phyloP scores from a whole-genome alignment of 2,888 invertebrate species.

The Calameuta filiformis region DNA sequence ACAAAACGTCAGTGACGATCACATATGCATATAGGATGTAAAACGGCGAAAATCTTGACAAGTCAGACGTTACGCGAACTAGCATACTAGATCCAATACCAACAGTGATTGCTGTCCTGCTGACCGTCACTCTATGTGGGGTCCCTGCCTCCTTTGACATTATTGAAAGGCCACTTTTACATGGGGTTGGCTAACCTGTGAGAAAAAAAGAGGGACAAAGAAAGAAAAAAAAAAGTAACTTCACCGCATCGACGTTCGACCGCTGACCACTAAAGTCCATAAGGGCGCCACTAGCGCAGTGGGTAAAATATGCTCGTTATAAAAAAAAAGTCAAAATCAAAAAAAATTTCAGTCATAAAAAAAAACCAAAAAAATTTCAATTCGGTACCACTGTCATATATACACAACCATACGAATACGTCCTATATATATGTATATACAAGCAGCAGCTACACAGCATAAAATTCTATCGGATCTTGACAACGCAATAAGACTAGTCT shows the following conservation, averaged over 20 bases:
- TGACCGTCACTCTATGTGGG: conserved; percentile 59
- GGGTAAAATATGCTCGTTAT: neutral
- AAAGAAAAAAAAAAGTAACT: neutral
- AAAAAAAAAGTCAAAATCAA: neutral
- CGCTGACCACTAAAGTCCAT: conserved; percentile 21
- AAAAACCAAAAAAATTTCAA: neutral
- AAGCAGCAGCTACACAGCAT: neutral
- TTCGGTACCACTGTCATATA: neutral
- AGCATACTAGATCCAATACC: neutral
- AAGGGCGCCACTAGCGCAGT: neutral
- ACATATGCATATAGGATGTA: neutral
- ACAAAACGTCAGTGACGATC: neutral
- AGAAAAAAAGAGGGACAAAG: neutral
- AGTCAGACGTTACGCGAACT: neutral
- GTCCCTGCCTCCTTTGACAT: conserved; percentile 45
- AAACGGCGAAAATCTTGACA: neutral
- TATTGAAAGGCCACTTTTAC: conserved; percentile 48
- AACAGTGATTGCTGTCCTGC: conserved; percentile 17
- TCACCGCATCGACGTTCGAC: conserved; percentile 38
- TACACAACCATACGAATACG: neutral
- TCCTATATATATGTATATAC: neutral
- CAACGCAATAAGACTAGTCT: neutral
- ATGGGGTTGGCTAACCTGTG: conserved; percentile 30
- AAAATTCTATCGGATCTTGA: neutral
- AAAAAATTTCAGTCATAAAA: neutral